Percentiles rank a stretch among this genome's conserved stretches.
These are phyloP conservation scores for Bovichtus diacanthus DNA, from an alignment of 2,797 vertebrate genomes.

Conservation along the genomic window DNA sequence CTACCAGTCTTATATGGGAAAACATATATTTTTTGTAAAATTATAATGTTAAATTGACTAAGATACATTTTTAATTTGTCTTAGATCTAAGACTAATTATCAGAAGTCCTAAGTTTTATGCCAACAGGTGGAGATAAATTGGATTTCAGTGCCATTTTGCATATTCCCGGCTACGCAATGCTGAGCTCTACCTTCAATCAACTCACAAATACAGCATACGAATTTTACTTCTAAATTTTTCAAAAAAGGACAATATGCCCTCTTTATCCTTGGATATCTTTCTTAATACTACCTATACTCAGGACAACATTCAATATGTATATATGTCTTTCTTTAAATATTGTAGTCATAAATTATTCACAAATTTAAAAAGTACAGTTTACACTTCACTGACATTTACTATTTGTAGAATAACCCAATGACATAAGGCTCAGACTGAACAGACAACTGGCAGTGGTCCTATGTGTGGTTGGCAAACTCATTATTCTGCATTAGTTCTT, in stretches of 20 bases:
- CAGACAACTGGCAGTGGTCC: constrained; percentile 6
- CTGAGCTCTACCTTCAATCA: background rate
- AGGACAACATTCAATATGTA: background rate
- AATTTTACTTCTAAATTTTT: no score
- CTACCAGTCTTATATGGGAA: background rate
- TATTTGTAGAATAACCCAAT: constrained; percentile 42
- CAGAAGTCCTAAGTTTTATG: background rate
- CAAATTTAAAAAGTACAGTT: constrained; percentile 26
- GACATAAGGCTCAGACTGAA: constrained; percentile 27
- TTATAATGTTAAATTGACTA: background rate
- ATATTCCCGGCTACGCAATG: background rate
- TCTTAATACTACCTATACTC: background rate
- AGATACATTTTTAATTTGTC: background rate
- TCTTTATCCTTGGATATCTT: constrained; percentile 1
- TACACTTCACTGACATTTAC: background rate
- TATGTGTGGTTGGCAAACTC: constrained; percentile 15
- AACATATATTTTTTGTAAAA: background rate
- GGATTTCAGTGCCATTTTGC: background rate
- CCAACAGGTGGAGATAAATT: background rate
- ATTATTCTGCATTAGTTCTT: constrained; percentile 48
- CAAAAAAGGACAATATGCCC: background rate
- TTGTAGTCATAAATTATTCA: background rate
- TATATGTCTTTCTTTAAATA: background rate
- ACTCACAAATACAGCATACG: background rate
- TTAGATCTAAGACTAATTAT: background rate